Base-by-base conservation (phyloP, 2,113 vertebrate species). In the Epinephelus cyanopodus region DNA sequence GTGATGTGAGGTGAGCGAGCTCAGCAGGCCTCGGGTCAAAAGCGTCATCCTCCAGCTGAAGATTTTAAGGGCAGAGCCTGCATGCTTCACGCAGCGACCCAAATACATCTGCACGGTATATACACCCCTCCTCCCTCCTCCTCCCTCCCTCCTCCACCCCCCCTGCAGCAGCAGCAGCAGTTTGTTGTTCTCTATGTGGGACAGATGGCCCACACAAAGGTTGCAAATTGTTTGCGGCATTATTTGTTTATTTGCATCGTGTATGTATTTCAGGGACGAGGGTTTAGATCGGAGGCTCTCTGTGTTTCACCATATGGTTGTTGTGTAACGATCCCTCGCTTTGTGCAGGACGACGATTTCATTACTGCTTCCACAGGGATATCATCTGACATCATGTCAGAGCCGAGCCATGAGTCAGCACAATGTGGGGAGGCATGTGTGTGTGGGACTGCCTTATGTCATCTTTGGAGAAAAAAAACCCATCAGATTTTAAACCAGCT, bases 141-240 rank as follows among this genome's bases (percentile, higher is more conserved):
- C 42, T 11, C 25, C 7, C 17, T 17, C 48, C 4, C 15, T 18
- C 17, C 0, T 45, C 42, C 42, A n/a, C n/a, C 2, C 25, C 7
- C 17, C 29, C 23, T 45, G 15, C 9, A 17, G 18, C 29, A 53
- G 63, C 74, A 81, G 67, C 42, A 68, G 66, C 3, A 17, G 65
- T 66, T 58, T 64, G 57, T 73, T 57, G 39, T 27, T 50, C 62
- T 77, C 56, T 4, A 8, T 50, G 29, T 33, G 52, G 1, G 67
- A 83, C 82, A 83, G 70, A 84, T 73, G 79, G 85, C 33, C 18
- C 57, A 70, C n/a, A 50, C 47, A 58, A 87, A 71, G 58, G 11
- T 54, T 80, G 61, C 52, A 67, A 70, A 70, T 53, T 25, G 8
- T 78, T 77, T 72, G 10, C 47, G 42, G 33, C 56, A 15, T 74